Evolutionary conservation across 1,140 invertebrate species (phyloP).

Genomic region (Papilio glaucus): DNA sequence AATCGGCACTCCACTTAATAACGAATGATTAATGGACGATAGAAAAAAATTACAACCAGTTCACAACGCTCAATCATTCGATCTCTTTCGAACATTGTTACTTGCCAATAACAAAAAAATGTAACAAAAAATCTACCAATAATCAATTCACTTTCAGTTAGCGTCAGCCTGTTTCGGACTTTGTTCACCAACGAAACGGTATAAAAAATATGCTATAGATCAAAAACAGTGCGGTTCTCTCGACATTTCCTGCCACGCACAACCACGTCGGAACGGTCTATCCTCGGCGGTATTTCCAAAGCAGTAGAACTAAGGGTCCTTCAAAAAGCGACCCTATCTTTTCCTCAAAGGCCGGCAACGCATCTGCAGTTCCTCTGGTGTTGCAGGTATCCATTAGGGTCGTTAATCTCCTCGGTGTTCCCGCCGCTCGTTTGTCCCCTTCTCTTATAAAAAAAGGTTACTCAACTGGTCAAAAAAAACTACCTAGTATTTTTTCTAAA

Average conservation of each 20-base stretch:
- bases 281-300: too few species aligned
- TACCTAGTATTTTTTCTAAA: neutral
- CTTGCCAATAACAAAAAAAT: neutral
- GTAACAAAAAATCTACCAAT: neutral
- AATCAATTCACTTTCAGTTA: constrained; percentile 19
- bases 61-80: constrained; percentile 3
- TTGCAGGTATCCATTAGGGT: too few species aligned
- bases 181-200: neutral
- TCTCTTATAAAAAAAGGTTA: too few species aligned
- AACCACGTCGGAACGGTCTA: too few species aligned
- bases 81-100: neutral
- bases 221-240: neutral
- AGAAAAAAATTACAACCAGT: neutral
- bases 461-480: neutral
- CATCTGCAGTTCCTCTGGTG: too few species aligned
- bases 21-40: constrained; percentile 6
- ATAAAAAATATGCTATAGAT: neutral
- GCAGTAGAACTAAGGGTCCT: too few species aligned
- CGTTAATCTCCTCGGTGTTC: too few species aligned
- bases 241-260: too few species aligned
- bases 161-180: neutral
- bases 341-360: too few species aligned
- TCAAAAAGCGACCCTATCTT: too few species aligned
- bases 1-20: constrained; percentile 17
- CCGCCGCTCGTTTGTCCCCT: too few species aligned